These are phyloP conservation scores for Bettongia penicillata DNA, from an alignment of 2,113 vertebrate genomes.

Conservation along the genomic window DNA sequence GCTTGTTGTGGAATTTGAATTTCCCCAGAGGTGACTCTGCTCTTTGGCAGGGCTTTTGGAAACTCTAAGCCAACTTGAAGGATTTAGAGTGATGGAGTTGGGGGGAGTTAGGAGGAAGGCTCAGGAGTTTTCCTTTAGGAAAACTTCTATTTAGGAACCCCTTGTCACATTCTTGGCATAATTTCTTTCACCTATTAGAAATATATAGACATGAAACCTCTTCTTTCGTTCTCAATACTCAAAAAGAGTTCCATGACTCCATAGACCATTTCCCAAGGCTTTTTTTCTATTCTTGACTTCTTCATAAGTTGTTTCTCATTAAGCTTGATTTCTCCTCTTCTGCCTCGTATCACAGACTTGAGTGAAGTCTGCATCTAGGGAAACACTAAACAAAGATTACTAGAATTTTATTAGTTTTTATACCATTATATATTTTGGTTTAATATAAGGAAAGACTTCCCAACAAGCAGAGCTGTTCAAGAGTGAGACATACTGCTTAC, in stretches of 20 bases:
- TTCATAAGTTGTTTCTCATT: not conserved
- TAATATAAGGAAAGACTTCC: not conserved
- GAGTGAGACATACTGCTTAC: not conserved
- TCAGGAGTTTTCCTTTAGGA: not conserved
- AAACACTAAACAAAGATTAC: not conserved
- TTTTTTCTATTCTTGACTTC: slow-evolving; percentile 21
- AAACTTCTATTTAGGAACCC: not conserved
- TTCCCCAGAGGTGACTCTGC: slow-evolving; percentile 44
- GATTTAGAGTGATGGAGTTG: not conserved
- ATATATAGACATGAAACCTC: slow-evolving; percentile 39
- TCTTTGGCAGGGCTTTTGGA: slow-evolving; percentile 1
- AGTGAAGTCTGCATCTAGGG: slow-evolving; percentile 12
- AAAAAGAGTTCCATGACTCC: not conserved
- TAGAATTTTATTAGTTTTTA: not conserved
- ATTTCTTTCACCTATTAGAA: slow-evolving; percentile 17
- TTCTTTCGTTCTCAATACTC: slow-evolving; percentile 13
- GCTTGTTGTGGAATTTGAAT: slow-evolving; percentile 45
- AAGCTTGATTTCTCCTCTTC: not conserved
- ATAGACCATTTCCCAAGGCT: not conserved
- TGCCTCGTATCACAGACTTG: not conserved
- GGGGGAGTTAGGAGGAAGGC: not conserved
- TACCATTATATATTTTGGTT: not conserved
- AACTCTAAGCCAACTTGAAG: slow-evolving; percentile 14
- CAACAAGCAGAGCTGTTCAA: not conserved
- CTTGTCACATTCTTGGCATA: not conserved